Evolutionary conservation across 2,113 vertebrate genomes (phyloP), one percentile per base, ranked within the genome.

Genomic region (Aplodontia rufa): DNA sequence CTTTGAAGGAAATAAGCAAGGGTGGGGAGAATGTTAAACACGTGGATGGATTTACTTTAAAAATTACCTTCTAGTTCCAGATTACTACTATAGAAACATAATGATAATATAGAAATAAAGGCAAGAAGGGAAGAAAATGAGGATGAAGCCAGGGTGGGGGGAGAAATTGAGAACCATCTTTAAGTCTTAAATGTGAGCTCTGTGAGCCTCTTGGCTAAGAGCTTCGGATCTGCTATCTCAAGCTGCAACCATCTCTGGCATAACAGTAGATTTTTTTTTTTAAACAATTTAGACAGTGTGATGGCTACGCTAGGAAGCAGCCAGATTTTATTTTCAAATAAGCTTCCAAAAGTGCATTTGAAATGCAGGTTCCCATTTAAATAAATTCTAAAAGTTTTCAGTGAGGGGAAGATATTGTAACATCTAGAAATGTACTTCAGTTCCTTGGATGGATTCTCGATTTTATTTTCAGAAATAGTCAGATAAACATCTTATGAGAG

Each of bases 1-100:
- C 86, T 60, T 62, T 60, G n/a, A 51, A 80, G 35, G 95, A 94
- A 78, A 93, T 66, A 83, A 85, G 84, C 30, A 58, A 92, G 58
- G 2, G 69, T 69, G 55, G 42, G 68, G 30, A 68, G 66, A 71
- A 66, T 19, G 40, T 62, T 74, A 60, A 95, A 35, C 86, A 53
- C 3, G 9, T 45, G 20, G n/a, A 79, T 86, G 20, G 5, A 9
- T 90, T 94, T 83, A 37, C 83, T 60, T 91, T 78, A 85, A 71
- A 85, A 92, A 79, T 75, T 82, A 80, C 0, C 83, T 17, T 11
- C 45, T 8, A 7, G 14, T 13, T 79, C 35, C 26, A 17, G 17
- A 26, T 66, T 49, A 66, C 17, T 85, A 55, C 32, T 16, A 20
- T 32, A 49, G 64, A 90, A 82, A 85, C 71, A 32, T 1, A 85